These are phyloP conservation scores for Rhinoptilus africanus DNA, from an alignment of 2,113 vertebrate species.

Conservation along the genomic window DNA sequence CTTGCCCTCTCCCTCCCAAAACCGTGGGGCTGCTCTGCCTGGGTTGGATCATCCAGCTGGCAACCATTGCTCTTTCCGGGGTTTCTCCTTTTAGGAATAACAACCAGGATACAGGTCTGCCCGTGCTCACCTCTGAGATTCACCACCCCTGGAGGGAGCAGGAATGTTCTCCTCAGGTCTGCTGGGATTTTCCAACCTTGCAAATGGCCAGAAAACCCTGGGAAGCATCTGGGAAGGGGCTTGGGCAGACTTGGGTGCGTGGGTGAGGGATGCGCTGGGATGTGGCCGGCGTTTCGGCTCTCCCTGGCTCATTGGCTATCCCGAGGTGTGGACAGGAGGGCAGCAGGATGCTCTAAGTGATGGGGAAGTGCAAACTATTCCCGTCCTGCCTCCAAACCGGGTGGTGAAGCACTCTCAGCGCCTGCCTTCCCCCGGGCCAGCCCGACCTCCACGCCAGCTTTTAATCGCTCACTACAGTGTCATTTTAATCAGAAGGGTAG, in stretches of 20 bases:
- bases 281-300: accelerated
- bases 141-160: accelerated
- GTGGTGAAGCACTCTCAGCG: neutral
- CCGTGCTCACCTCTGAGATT: accelerated
- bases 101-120: neutral
- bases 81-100: neutral
- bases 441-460: neutral
- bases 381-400: neutral
- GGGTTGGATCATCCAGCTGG: neutral
- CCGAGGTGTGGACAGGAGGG: neutral
- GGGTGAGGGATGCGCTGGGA: neutral
- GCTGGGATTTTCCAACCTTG: neutral
- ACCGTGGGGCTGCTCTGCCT: neutral
- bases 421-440: neutral
- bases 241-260: neutral
- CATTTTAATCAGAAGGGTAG: neutral
- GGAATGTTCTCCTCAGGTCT: neutral
- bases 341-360: neutral
- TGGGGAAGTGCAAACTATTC: neutral
- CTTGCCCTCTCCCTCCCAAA: neutral
- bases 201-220: neutral
- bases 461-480: accelerated
- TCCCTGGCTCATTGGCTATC: accelerated
- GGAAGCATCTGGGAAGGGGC: neutral
- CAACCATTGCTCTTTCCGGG: neutral